Evolutionary conservation across 1,140 invertebrate species (phyloP).

Genomic region (Hylaeus anthracinus): DNA sequence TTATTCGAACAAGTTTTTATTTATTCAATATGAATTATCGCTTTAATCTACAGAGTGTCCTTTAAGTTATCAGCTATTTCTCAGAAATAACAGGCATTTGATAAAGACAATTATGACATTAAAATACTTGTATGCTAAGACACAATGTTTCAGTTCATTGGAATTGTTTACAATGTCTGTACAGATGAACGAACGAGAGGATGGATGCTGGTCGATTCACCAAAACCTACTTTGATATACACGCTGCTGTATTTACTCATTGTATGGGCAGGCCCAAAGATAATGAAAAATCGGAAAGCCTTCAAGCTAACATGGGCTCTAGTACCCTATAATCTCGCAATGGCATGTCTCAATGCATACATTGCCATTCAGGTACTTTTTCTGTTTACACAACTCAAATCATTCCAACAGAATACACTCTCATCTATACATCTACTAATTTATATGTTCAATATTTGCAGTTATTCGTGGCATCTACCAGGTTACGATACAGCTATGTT

Average conservation of each 20-base stretch:
- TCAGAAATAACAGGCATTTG: too few species aligned
- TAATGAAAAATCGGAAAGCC: slow-evolving; percentile 91
- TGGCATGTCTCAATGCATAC: slow-evolving; percentile 92
- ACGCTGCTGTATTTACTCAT: slow-evolving; percentile 90
- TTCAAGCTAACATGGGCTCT: slow-evolving; percentile 89
- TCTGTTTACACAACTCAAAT: neutral
- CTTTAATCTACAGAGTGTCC: too few species aligned
- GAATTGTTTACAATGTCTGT: slow-evolving; percentile 45
- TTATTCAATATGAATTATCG: too few species aligned
- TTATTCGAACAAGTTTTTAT: too few species aligned
- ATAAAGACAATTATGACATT: too few species aligned
- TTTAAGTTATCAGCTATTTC: too few species aligned
- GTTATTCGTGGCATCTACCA: slow-evolving; percentile 87
- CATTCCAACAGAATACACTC: neutral
- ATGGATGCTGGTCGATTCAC: slow-evolving; percentile 93
- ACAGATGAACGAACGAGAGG: slow-evolving; percentile 90
- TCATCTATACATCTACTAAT: neutral
- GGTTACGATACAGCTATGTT: slow-evolving; percentile 92
- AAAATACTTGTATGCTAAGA: too few species aligned
- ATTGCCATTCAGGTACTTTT: slow-evolving; percentile 88
- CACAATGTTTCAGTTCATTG: too few species aligned
- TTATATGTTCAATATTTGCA: slow-evolving; percentile 76
- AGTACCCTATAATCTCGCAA: slow-evolving; percentile 92
- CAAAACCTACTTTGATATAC: slow-evolving; percentile 88
- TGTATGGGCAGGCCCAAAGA: slow-evolving; percentile 89